Base-by-base conservation (phyloP, 2,888 invertebrate species). In the Allygus modestus region DNA sequence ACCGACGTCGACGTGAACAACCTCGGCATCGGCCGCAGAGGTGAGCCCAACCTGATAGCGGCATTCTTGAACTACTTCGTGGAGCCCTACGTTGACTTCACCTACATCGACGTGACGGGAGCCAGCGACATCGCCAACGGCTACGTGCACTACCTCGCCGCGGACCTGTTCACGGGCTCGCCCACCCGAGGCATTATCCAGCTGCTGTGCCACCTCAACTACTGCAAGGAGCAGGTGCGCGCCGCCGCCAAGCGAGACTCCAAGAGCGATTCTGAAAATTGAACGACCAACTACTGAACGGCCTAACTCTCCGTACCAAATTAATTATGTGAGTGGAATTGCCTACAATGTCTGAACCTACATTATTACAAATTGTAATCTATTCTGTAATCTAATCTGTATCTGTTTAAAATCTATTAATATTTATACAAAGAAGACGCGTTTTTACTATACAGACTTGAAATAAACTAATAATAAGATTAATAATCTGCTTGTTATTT, bases 41-140 rank as follows among this genome's bases (percentile, higher is more conserved):
- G 86, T 20, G 86, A 86, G 69, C 87, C 87, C 11, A 86, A 86
- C 58, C 65, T 86, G 28, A 84, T 84, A 7, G 87, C 87, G 12
- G 87, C 87, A 11, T 87, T 87, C 73, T 61, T 87, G 0, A 83
- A 84, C 81, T 81, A 85, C 54, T 85, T 85, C 26, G 84, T 77
- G 1, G 85, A 86, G 12, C 85, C 85, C 75, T 7, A 26, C 2
- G n/a, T 79, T 17, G 87, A 87, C 71, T 87, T 87, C 85, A 83
- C 86, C 5, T 86, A 87, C 65, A 12, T 86, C 69, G 87, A 87
- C 81, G 86, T 87, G 54, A 84, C 84, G 0, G 87, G 85, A 0
- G 82, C 85, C 0, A 86, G 87, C 15, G 82, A 83, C 31, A 51
- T 84, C 20, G 92, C 92, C 84, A 92, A 90, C 87, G 86, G 85